Conservation (phyloP, 2,888 invertebrate species). For the Sinodicranocentrus sp. region DNA sequence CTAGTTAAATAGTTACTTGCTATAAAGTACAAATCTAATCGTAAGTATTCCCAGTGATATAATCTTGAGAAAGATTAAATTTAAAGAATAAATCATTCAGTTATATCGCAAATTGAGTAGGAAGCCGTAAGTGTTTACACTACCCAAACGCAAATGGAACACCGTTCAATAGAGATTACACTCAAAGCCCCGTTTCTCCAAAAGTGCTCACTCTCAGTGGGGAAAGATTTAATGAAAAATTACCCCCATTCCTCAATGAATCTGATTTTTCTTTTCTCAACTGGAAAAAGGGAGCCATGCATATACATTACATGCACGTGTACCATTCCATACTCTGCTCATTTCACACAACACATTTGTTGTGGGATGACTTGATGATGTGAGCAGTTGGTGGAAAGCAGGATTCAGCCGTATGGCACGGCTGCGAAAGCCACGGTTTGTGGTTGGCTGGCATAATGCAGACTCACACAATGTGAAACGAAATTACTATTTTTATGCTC, state of each 20-base stretch:
- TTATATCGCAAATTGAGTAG: too few species aligned
- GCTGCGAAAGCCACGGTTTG: background rate
- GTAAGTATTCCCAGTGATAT: too few species aligned
- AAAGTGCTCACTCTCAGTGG: too few species aligned
- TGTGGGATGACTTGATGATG: background rate
- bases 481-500: constrained; percentile 59
- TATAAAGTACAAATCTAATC: too few species aligned
- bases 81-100: too few species aligned
- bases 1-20: too few species aligned
- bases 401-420: too few species aligned
- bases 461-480: constrained; percentile 32
- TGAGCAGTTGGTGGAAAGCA: background rate
- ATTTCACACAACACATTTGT: constrained; percentile 27
- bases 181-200: too few species aligned
- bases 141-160: too few species aligned
- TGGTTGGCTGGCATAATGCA: background rate
- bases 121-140: too few species aligned
- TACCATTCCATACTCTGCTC: constrained; percentile 14
- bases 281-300: constrained; percentile 19
- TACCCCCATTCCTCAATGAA: constrained; percentile 53
- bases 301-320: constrained; percentile 27
- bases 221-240: constrained; percentile 62
- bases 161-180: too few species aligned
- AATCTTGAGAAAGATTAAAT: too few species aligned
- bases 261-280: constrained; percentile 41